phyloP scores from a whole-genome alignment of 2,888 invertebrate genomes.

The Anticlea derivata region DNA sequence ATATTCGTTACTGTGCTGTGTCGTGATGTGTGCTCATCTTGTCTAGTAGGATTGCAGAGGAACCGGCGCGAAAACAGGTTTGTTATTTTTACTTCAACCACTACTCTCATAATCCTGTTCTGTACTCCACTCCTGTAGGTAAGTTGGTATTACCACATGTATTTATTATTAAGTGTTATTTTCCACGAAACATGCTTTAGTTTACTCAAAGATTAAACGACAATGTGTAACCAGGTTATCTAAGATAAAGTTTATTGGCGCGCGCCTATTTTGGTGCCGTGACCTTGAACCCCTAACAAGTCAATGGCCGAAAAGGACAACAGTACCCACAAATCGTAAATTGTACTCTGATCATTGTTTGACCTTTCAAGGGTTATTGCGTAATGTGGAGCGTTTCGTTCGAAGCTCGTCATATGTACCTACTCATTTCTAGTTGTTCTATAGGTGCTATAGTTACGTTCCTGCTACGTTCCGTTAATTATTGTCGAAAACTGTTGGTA shows the following conservation, averaged over 20 bases:
- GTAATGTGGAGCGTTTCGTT: neutral
- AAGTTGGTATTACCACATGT: no score
- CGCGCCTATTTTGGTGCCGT: constrained; percentile 25
- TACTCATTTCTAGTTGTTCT: no score
- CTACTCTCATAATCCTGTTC: no score
- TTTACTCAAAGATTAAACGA: no score
- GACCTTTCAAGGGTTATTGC: constrained; percentile 6
- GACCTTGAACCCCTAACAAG: constrained; percentile 49
- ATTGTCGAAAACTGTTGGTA: no score
- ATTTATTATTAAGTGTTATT: no score
- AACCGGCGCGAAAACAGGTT: constrained; percentile 47
- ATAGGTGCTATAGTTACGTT: no score
- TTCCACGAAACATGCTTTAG: no score
- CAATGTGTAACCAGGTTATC: neutral
- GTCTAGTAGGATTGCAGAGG: constrained; percentile 39
- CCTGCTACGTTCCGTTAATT: no score
- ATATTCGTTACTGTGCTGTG: constrained; percentile 44
- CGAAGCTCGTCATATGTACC: no score
- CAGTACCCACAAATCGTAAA: neutral
- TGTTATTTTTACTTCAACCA: constrained; percentile 35
- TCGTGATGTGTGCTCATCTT: constrained; percentile 47
- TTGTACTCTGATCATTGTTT: neutral
- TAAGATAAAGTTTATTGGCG: neutral
- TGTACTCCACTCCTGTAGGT: no score
- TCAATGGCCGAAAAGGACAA: constrained; percentile 39